These are phyloP conservation scores for Syritta pipiens DNA, from an alignment of 2,888 invertebrate genomes.

Conservation along the genomic window DNA sequence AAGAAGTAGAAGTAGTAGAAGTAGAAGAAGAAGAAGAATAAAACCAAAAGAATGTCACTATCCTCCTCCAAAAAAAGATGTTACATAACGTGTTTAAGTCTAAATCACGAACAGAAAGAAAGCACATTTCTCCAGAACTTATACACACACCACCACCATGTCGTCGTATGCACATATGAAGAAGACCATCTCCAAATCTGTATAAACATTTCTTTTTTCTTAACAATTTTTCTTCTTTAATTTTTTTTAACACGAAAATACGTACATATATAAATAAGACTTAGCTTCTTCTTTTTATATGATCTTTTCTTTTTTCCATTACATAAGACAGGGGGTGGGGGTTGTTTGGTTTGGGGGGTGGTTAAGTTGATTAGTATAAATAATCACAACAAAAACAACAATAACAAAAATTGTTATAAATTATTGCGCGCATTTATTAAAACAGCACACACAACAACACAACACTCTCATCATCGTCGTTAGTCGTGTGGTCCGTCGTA, in stretches of 20 bases:
- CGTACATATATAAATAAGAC: background rate
- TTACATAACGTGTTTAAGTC: conserved; percentile 68
- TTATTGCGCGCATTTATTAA: conserved; percentile 64
- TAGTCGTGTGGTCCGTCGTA: too few species aligned
- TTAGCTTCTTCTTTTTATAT: conserved; percentile 2
- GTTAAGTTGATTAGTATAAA: conserved; percentile 14
- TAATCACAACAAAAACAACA: conserved; percentile 32
- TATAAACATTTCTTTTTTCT: conserved; percentile 39
- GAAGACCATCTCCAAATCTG: conserved; percentile 24
- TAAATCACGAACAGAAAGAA: conserved; percentile 64
- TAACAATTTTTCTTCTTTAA: background rate
- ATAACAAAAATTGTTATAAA: too few species aligned
- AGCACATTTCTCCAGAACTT: conserved; percentile 65
- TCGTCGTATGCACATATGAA: conserved; percentile 47
- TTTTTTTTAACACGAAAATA: background rate
- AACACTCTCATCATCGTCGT: too few species aligned
- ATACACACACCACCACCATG: conserved; percentile 57
- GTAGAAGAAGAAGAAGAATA: too few species aligned
- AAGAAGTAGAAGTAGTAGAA: too few species aligned
- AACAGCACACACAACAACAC: too few species aligned
- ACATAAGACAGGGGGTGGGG: conserved; percentile 58
- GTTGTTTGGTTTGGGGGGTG: background rate
- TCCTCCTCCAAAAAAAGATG: conserved; percentile 69
- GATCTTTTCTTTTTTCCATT: conserved; percentile 55
- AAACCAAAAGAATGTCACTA: conserved; percentile 61